Conservation (phyloP, 1,140 invertebrate genomes). For the Aphelenchoides besseyi region DNA sequence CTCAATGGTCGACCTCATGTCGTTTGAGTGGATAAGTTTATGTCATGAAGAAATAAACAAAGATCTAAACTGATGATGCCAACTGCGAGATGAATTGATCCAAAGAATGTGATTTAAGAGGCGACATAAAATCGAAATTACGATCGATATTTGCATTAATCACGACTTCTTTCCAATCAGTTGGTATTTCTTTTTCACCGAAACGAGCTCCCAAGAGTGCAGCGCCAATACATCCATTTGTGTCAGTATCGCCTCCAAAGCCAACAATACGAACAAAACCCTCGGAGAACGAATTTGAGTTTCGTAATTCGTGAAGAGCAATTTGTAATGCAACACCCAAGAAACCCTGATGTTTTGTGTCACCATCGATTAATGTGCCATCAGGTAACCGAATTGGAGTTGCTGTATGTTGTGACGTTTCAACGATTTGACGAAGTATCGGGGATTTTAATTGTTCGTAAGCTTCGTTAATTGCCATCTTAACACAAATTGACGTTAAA, state of each 20-base stretch:
- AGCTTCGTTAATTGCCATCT: slow-evolving; percentile 23
- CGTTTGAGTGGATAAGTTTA: neutral
- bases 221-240: slow-evolving; percentile 36
- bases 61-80: neutral
- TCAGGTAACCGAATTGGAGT: slow-evolving; percentile 32
- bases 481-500: slow-evolving; percentile 21
- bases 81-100: slow-evolving; percentile 7
- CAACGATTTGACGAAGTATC: slow-evolving; percentile 22
- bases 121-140: neutral
- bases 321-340: slow-evolving; percentile 37
- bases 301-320: slow-evolving; percentile 34
- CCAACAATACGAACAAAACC: slow-evolving; percentile 22
- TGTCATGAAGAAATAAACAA: too few relatives aligned
- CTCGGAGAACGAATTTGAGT: slow-evolving; percentile 21
- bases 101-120: slow-evolving; percentile 17
- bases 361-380: slow-evolving; percentile 26
- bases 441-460: neutral
- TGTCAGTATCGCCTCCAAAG: slow-evolving; percentile 39
- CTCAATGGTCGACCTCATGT: neutral
- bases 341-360: slow-evolving; percentile 29
- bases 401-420: neutral
- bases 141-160: slow-evolving; percentile 23
- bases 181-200: slow-evolving; percentile 34
- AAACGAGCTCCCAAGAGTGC: slow-evolving; percentile 32
- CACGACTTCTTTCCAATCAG: slow-evolving; percentile 31